Evolutionary conservation across 2,888 invertebrate species (phyloP).

Genomic region (Drosophila quinaria): DNA sequence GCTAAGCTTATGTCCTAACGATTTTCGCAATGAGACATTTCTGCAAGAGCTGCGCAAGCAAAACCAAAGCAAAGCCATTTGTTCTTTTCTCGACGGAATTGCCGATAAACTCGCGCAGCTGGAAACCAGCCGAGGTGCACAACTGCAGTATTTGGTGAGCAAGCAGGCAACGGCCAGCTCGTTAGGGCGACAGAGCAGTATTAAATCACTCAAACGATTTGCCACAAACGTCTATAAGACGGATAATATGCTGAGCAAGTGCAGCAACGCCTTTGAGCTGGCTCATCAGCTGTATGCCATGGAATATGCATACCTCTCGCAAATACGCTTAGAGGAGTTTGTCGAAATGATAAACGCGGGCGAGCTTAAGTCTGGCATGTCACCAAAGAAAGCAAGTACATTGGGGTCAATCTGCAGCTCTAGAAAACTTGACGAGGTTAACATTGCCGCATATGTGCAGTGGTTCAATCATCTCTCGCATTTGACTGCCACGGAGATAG

Average conservation of each 20-base stretch:
- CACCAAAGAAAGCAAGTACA: constrained; percentile 86
- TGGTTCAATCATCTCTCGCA: constrained; percentile 98
- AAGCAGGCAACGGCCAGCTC: constrained; percentile 63
- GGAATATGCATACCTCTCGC: constrained; percentile 95
- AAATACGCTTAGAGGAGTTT: constrained; percentile 98
- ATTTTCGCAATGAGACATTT: constrained; percentile 96
- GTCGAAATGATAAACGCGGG: constrained; percentile 94
- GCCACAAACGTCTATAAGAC: constrained; percentile 61
- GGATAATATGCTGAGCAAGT: constrained; percentile 88
- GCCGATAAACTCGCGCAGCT: constrained; percentile 25
- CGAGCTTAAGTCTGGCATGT: constrained; percentile 88
- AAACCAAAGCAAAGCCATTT: constrained; percentile 88
- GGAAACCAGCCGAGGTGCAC: constrained; percentile 86
- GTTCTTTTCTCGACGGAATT: constrained; percentile 87
- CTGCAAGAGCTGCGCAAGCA: constrained; percentile 94
- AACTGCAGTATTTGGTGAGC: constrained; percentile 63
- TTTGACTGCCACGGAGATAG: constrained; percentile 96
- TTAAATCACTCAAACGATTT: constrained; percentile 86
- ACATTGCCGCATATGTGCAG: constrained; percentile 96
- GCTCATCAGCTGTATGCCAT: constrained; percentile 97
- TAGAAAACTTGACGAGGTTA: constrained; percentile 81
- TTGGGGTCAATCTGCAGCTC: constrained; percentile 88
- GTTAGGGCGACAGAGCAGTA: constrained; percentile 71
- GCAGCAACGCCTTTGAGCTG: constrained; percentile 91
- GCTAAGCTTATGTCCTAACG: constrained; percentile 97